These are phyloP conservation scores for Mechanitis messenoides DNA, from an alignment of 2,888 invertebrate species.

Conservation along the genomic window DNA sequence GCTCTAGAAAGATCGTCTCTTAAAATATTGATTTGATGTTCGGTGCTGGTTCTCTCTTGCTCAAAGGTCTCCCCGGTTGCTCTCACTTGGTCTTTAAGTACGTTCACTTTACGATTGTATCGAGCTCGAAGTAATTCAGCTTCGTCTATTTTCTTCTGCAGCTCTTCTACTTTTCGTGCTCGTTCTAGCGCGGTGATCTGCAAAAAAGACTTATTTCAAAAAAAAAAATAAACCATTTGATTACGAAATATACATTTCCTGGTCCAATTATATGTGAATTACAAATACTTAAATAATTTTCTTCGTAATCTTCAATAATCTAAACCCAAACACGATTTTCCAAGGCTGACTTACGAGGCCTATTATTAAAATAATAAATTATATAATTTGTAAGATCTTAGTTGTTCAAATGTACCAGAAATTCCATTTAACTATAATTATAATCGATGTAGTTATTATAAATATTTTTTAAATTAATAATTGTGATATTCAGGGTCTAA, in stretches of 20 bases:
- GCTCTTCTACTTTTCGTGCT: constrained; percentile 88
- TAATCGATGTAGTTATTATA: constrained; percentile 14
- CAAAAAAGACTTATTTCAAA: not conserved
- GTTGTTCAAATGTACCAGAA: constrained; percentile 10
- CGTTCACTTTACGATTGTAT: constrained; percentile 82
- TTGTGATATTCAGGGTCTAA: not conserved
- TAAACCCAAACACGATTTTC: constrained; percentile 10
- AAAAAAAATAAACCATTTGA: not conserved
- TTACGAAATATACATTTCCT: constrained; percentile 11
- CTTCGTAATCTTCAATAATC: constrained; percentile 10
- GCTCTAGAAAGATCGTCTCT: constrained; percentile 85
- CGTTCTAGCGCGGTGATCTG: constrained; percentile 90
- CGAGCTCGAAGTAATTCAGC: constrained; percentile 86
- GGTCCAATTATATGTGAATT: constrained; percentile 14
- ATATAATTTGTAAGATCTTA: constrained; percentile 8
- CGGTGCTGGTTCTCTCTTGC: constrained; percentile 81
- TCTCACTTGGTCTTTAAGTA: constrained; percentile 84
- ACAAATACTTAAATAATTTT: constrained; percentile 6
- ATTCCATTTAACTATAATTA: constrained; percentile 14
- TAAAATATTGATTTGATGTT: constrained; percentile 82
- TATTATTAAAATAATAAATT: constrained; percentile 16
- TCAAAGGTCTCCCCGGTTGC: constrained; percentile 81
- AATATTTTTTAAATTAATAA: constrained; percentile 1
- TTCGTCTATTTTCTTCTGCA: constrained; percentile 87
- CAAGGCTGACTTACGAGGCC: constrained; percentile 15